Conservation (phyloP, 1,140 invertebrate genomes). For the Orchestia grillus region DNA sequence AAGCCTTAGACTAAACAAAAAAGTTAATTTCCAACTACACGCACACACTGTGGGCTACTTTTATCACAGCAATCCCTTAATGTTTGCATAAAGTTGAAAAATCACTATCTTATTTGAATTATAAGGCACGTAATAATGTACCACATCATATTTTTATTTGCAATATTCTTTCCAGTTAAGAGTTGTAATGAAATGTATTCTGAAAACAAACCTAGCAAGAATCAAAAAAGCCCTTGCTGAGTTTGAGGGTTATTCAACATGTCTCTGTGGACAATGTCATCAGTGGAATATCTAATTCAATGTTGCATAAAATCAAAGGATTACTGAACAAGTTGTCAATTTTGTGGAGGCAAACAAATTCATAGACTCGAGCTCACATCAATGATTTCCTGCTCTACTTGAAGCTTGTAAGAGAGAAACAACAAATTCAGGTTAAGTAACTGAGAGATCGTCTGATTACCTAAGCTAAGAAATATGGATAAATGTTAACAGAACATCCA, state of each 20-base stretch:
- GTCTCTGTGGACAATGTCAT: too few relatives aligned
- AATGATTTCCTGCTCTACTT: slow-evolving; percentile 60
- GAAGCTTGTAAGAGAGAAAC: slow-evolving; percentile 45
- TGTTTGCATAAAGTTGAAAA: not conserved
- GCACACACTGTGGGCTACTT: not conserved
- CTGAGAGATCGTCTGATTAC: not conserved
- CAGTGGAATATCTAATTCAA: too few relatives aligned
- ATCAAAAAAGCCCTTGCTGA: too few relatives aligned
- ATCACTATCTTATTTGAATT: not conserved
- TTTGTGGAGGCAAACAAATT: not conserved
- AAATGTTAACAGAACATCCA: not conserved
- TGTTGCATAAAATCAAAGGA: not conserved
- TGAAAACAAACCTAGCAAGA: too few relatives aligned
- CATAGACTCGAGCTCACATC: slow-evolving; percentile 51
- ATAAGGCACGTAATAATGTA: not conserved
- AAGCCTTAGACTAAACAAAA: not conserved
- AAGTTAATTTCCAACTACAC: not conserved
- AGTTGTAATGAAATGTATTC: too few relatives aligned
- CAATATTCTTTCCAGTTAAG: too few relatives aligned
- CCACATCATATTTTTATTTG: too few relatives aligned
- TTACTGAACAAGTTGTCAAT: not conserved
- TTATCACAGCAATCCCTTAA: not conserved
- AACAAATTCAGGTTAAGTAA: not conserved
- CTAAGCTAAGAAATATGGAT: not conserved
- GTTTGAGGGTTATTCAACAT: too few relatives aligned